Evolutionary conservation across 2,113 vertebrate genomes (phyloP).

Genomic region (Ailurus styani): DNA sequence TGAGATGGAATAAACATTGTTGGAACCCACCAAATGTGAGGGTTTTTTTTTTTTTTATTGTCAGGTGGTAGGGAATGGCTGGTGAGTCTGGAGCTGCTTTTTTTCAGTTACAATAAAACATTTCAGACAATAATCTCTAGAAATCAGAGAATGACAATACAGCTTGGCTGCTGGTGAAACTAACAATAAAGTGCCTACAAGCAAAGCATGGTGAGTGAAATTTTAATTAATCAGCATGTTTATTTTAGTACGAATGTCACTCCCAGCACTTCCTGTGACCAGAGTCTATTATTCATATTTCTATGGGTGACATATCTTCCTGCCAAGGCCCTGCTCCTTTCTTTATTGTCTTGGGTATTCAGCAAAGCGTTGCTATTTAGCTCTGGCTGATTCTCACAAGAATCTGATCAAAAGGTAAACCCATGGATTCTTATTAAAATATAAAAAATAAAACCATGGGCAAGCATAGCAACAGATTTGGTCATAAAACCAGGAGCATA

Average conservation of each 20-base stretch:
- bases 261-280: slow-evolving; percentile 21
- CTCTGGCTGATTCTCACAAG: not conserved
- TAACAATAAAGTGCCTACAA: not conserved
- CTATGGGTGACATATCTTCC: not conserved
- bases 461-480: slow-evolving; percentile 53
- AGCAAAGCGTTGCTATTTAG: not conserved
- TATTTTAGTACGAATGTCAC: slow-evolving; percentile 34
- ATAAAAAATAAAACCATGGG: slow-evolving; percentile 27
- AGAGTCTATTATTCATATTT: slow-evolving; percentile 27
- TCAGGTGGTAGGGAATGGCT: not conserved
- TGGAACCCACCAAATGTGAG: not conserved
- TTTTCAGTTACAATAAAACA: not conserved
- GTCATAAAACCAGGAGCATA: slow-evolving; percentile 58
- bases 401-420: not conserved
- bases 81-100: not conserved
- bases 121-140: not conserved
- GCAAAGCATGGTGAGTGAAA: not conserved
- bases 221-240: slow-evolving; percentile 58
- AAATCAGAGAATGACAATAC: not conserved
- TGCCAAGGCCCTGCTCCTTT: not conserved
- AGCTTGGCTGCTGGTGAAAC: not conserved
- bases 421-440: slow-evolving; percentile 13
- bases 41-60: not conserved
- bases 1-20: not conserved
- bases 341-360: not conserved